A percentile compares a stretch with the other conserved stretches of the same genome.
These are phyloP conservation scores for Prietella phreatophila DNA, from an alignment of 2,113 vertebrate species.

Conservation along the genomic window DNA sequence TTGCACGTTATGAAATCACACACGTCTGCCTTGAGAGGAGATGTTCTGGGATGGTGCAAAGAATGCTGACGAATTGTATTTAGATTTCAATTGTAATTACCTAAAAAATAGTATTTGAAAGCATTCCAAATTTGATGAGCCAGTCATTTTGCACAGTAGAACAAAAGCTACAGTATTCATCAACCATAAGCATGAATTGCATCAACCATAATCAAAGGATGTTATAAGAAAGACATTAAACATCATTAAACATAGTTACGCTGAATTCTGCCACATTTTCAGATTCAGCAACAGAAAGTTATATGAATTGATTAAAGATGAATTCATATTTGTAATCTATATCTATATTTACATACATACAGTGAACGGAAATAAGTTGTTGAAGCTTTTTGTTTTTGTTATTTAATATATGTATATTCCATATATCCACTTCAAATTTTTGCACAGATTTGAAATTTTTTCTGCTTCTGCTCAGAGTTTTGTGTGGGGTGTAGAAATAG, in stretches of 20 bases:
- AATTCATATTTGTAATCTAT: neutral
- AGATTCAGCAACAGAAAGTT: neutral
- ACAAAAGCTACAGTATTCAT: neutral
- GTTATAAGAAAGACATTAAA: neutral
- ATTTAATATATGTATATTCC: neutral
- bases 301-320: neutral
- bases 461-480: neutral
- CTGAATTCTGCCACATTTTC: neutral
- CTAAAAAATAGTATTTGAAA: neutral
- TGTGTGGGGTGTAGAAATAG: neutral
- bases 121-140: neutral
- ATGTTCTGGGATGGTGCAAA: neutral
- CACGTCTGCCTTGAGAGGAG: constrained; percentile 28
- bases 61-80: constrained; percentile 15
- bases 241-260: neutral
- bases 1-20: constrained; percentile 20
- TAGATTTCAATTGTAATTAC: neutral
- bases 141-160: neutral
- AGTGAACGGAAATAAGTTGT: neutral
- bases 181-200: too few relatives aligned
- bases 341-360: neutral
- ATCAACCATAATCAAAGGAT: neutral
- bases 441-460: neutral
- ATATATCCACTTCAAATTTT: neutral
- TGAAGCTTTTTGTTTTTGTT: neutral